These are phyloP conservation scores for Plotosus lineatus DNA, from an alignment of 2,113 vertebrate genomes.

Conservation along the genomic window DNA sequence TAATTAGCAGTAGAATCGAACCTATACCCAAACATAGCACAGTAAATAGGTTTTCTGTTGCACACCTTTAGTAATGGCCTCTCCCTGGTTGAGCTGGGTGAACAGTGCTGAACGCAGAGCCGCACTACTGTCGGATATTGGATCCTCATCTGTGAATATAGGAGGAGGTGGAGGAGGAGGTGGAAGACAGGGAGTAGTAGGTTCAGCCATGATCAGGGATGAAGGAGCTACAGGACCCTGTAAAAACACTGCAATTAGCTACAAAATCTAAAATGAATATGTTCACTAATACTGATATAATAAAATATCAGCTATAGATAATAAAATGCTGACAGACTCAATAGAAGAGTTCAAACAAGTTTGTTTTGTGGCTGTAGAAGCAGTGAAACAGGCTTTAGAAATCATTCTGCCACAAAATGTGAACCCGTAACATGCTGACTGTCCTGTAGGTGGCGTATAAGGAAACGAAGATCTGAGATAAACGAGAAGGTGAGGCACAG, in stretches of 20 bases:
- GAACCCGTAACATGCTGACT: neutral
- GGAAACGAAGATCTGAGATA: neutral
- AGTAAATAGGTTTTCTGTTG: neutral
- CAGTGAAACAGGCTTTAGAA: neutral
- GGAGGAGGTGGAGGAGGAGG: conserved; percentile 80
- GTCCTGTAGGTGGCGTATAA: conserved; percentile 37
- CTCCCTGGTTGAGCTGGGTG: conserved; percentile 92
- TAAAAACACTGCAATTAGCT: neutral
- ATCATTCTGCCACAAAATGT: neutral
- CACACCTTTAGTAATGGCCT: conserved; percentile 88
- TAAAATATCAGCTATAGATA: too few species aligned
- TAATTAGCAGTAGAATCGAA: neutral
- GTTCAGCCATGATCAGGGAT: conserved; percentile 62
- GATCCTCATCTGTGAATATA: conserved; percentile 58
- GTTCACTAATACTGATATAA: too few species aligned
- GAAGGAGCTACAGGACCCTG: conserved; percentile 84
- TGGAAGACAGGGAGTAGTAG: conserved; percentile 65
- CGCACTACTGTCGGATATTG: conserved; percentile 63
- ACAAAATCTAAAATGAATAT: neutral
- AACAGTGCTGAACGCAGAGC: conserved; percentile 84
- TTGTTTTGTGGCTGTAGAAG: neutral
- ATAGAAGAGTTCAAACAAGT: neutral
- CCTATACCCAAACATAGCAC: neutral
- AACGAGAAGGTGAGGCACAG: neutral
- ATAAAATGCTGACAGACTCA: neutral